Evolutionary conservation across 2,113 vertebrate species (phyloP), one percentile per base, ranked within the genome.

Genomic region (Aegypius monachus): DNA sequence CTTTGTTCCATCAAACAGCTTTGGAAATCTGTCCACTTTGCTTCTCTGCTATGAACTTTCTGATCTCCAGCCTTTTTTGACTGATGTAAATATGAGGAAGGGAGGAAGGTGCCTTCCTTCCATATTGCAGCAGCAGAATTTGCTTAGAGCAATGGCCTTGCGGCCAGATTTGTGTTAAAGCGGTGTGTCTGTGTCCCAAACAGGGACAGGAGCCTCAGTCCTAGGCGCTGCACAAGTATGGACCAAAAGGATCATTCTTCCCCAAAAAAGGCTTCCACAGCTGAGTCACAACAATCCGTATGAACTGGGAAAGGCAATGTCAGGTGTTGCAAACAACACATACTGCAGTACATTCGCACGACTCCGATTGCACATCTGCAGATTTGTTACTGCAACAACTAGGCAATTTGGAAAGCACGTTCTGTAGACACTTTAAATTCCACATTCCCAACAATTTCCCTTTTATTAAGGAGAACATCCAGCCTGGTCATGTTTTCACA

Each of bases 331-430:
- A 43, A 29, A 25, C 27, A 34, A 5, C 20, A 62, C 40, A 43
- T 29, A 13, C 22, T 18, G n/a, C 19, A 7, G 40, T 36, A 11
- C 26, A 34, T 29, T 14, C 1, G 2, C 42, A 15, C 0, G 0
- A 9, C 62, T 63, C 55, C 0, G 4, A 19, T 4, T 58, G 50
- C 20, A 13, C 16, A 5, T 32, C 47, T 29, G 16, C 42, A n/a
- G 68, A 45, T 75, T 45, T 48, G 31, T 75, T 63, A 31, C 42
- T 50, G 75, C 34, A 86, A 75, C 81, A n/a, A 8, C 7, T 3
- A 11, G 55, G 29, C 32, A 11, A 40, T 52, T 52, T 58, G 62
- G 38, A 62, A 70, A 56, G 32, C 62, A 38, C 18, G 56, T 68
- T 74, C 29, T 56, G 16, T 31, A 40, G 18, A 9, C 5, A 2